Evolutionary conservation across 2,888 invertebrate species (phyloP).

Genomic region (Germaria angustata): DNA sequence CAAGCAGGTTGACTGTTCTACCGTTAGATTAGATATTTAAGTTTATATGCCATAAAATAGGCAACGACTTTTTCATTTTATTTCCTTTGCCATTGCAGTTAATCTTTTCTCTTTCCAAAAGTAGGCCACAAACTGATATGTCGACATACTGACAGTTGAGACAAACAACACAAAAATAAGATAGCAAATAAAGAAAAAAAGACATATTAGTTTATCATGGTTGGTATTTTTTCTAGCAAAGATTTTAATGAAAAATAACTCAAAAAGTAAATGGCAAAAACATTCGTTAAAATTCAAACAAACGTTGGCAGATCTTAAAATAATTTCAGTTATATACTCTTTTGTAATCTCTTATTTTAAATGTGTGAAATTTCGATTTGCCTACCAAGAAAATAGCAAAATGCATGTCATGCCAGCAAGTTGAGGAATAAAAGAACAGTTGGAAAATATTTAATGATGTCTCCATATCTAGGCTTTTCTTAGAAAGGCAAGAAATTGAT

Average conservation of each 20-base stretch:
- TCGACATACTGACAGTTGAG: constrained; percentile 63
- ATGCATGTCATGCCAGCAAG: not conserved
- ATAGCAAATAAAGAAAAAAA: constrained; percentile 15
- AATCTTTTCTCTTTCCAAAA: constrained; percentile 50
- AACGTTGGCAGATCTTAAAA: constrained; percentile 17
- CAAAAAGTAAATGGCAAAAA: constrained; percentile 10
- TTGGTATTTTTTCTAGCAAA: constrained; percentile 26
- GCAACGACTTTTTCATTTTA: not conserved
- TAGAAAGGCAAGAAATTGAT: not conserved
- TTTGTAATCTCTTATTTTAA: constrained; percentile 49
- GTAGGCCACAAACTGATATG: constrained; percentile 66
- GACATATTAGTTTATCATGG: constrained; percentile 47
- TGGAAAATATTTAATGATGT: constrained; percentile 57
- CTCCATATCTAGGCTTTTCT: constrained; percentile 31
- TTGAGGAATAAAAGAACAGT: constrained; percentile 15
- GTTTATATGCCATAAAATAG: constrained; percentile 56
- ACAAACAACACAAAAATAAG: constrained; percentile 49
- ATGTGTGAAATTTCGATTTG: constrained; percentile 64
- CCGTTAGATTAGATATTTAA: constrained; percentile 34
- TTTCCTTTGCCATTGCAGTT: constrained; percentile 7
- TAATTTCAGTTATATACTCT: constrained; percentile 16
- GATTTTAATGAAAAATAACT: constrained; percentile 38
- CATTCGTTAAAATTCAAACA: not conserved
- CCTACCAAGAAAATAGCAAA: constrained; percentile 26
- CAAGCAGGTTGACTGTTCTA: not conserved